Percentiles rank a stretch among this genome's conserved stretches.
These are phyloP conservation scores for Mesitornis unicolor DNA, from an alignment of 2,113 vertebrate species.

Conservation along the genomic window DNA sequence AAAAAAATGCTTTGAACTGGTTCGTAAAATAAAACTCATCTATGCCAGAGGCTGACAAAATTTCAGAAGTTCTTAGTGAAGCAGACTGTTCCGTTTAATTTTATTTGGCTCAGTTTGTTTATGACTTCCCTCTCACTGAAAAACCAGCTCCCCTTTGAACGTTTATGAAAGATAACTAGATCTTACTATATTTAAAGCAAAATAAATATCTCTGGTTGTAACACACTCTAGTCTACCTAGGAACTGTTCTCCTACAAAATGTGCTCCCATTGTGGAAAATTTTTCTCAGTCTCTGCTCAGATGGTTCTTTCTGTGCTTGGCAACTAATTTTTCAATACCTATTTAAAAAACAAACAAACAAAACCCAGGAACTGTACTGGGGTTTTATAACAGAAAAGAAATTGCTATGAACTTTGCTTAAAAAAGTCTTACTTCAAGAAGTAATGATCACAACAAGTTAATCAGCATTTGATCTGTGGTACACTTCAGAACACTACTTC, in stretches of 20 bases:
- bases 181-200: neutral
- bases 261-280: neutral
- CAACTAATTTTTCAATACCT: neutral
- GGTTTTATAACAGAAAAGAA: neutral
- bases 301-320: rapidly evolving
- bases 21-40: neutral
- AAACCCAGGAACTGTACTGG: neutral
- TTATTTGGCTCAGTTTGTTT: neutral
- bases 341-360: neutral
- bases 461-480: neutral
- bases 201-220: neutral
- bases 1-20: neutral
- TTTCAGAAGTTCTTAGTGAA: neutral
- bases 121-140: neutral
- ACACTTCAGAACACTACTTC: neutral
- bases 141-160: neutral
- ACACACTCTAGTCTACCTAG: neutral
- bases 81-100: neutral
- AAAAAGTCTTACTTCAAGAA: neutral
- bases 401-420: neutral
- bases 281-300: neutral
- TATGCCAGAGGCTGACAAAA: neutral
- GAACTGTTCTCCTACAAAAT: neutral
- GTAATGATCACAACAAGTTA: neutral
- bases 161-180: neutral